Evolutionary conservation across 2,888 invertebrate genomes (phyloP), one percentile per base, ranked within the genome.

Genomic region (Seira sanloemensis): DNA sequence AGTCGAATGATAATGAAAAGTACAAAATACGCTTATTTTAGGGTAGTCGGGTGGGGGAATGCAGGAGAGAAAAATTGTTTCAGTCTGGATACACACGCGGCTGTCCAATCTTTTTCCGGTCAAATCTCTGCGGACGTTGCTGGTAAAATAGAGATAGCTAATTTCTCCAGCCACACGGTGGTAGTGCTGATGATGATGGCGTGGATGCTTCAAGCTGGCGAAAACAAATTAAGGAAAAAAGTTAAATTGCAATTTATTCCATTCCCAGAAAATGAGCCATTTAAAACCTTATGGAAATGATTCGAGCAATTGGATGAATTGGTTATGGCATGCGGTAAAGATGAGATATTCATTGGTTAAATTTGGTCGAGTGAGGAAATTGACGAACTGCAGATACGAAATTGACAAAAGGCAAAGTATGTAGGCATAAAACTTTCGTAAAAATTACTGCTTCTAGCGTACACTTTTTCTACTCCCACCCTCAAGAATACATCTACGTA

Each of bases 41-140:
- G n/a, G n/a, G n/a, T n/a, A n/a, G n/a, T n/a, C n/a, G n/a, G n/a
- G n/a, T 37, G 37, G 4, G 5, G 4, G 37, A 37, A 37, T 37
- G 37, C 4, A 12, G 12, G 37, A 12, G 37, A 37, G 37, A 7
- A 7, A 37, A 12, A n/a, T n/a, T n/a, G n/a, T n/a, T n/a, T n/a
- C n/a, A n/a, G n/a, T n/a, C n/a, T n/a, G n/a, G n/a, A n/a, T n/a
- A 37, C 5, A 37, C 12, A 37, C 37, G 12, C 5, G 37, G 12
- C 12, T 37, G 37, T 37, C 37, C 5, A 37, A 37, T 37, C 37
- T 37, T 37, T 37, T 80, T 80, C 80, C 80, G 80, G 80, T 80
- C 80, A 68, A 80, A 80, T 80, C 80, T 80, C 80, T 68, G 68
- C 54, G 80, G 80, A 74, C 80, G n/a, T n/a, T n/a, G n/a, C n/a